Conservation (phyloP, 2,888 invertebrate genomes). For the Gari tellinella region DNA sequence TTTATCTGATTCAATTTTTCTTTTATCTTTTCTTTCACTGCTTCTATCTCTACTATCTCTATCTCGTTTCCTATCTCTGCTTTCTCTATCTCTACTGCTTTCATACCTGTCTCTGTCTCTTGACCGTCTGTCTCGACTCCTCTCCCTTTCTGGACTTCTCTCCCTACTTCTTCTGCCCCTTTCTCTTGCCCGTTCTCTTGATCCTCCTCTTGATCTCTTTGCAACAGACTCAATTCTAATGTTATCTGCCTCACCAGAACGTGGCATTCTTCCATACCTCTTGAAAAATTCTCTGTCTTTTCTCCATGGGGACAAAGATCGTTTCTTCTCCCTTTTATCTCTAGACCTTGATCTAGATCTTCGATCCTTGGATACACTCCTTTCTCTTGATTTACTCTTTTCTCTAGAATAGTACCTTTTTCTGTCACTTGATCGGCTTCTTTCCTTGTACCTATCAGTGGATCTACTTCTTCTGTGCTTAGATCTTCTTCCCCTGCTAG, state of each 20-base stretch:
- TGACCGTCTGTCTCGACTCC: slow-evolving; percentile 18
- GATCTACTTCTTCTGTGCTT: slow-evolving; percentile 28
- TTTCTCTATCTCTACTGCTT: slow-evolving; percentile 20
- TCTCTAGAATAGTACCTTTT: slow-evolving; percentile 15
- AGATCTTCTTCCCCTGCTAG: slow-evolving; percentile 5
- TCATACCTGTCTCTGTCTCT: slow-evolving; percentile 18
- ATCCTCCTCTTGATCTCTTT: slow-evolving; percentile 2
- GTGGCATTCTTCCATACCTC: slow-evolving; percentile 40
- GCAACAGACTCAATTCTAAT: slow-evolving; percentile 22
- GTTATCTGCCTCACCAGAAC: slow-evolving; percentile 40
- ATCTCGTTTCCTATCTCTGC: slow-evolving; percentile 28
- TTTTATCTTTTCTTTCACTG: not conserved
- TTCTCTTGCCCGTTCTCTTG: slow-evolving; percentile 9
- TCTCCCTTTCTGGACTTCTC: slow-evolving; percentile 12
- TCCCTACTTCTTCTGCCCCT: slow-evolving; percentile 22
- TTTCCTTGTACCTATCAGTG: slow-evolving; percentile 18
- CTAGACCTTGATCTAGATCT: slow-evolving; percentile 28
- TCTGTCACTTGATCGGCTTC: slow-evolving; percentile 36
- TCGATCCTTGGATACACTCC: slow-evolving; percentile 28
- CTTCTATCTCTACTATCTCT: slow-evolving; percentile 20
- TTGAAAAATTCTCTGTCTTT: slow-evolving; percentile 48
- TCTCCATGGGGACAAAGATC: slow-evolving; percentile 52
- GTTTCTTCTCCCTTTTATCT: slow-evolving; percentile 11
- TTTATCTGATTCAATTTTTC: slow-evolving; percentile 8
- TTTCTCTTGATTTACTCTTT: slow-evolving; percentile 20